These are phyloP conservation scores for Catharus ustulatus DNA, from an alignment of 2,797 vertebrate genomes.

Conservation along the genomic window DNA sequence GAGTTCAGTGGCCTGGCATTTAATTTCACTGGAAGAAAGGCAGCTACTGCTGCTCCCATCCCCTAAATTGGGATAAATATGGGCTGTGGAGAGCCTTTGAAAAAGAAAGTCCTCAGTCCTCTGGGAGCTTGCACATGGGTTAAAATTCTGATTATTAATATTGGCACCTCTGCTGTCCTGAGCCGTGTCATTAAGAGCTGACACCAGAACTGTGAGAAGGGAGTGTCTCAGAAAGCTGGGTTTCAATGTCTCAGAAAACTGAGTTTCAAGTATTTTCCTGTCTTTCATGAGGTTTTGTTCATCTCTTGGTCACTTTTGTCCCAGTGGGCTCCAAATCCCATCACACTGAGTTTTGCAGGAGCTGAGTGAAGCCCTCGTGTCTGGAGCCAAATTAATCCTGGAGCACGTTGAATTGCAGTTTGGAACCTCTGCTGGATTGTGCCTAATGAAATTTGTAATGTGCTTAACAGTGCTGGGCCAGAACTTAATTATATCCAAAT, in stretches of 20 bases:
- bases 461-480: constrained; percentile 30
- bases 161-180: background rate
- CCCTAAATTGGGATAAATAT: background rate
- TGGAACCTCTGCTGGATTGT: background rate
- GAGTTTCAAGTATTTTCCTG: background rate
- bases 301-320: background rate
- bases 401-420: rapidly evolving
- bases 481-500: constrained; percentile 31
- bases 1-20: background rate
- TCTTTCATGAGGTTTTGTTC: background rate
- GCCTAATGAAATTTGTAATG: background rate
- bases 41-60: background rate
- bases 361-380: rapidly evolving
- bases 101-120: background rate
- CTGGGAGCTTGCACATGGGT: background rate
- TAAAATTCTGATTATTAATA: background rate
- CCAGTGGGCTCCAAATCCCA: background rate
- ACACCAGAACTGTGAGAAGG: background rate
- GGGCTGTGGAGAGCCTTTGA: background rate
- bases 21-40: background rate
- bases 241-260: background rate
- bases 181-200: background rate
- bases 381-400: background rate
- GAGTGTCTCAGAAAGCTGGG: background rate
- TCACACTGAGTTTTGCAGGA: background rate